Percentiles rank a stretch among this genome's conserved stretches.
These are phyloP conservation scores for Arrhamphus sclerolepis DNA, from an alignment of 2,797 vertebrate genomes.

Conservation along the genomic window DNA sequence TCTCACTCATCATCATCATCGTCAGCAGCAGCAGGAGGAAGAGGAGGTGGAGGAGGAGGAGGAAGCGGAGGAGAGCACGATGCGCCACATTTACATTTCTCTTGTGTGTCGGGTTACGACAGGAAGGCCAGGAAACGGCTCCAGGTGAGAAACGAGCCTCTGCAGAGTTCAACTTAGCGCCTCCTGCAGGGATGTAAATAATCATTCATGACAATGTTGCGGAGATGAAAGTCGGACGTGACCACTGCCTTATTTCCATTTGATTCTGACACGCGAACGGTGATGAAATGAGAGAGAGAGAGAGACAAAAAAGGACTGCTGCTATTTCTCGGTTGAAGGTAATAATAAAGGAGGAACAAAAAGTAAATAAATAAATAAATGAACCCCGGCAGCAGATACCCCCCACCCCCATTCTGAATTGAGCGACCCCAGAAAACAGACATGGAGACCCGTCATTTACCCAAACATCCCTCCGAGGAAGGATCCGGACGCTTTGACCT, in stretches of 20 bases:
- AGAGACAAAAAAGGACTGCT: no score
- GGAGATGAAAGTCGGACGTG: neutral
- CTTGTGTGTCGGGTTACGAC: no score
- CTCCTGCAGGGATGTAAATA: neutral
- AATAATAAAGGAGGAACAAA: no score
- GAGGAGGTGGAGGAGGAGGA: no score
- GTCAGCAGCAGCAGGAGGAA: no score
- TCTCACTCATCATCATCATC: neutral
- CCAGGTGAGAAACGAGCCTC: no score
- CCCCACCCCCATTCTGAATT: slow-evolving; percentile 2
- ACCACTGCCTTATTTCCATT: neutral
- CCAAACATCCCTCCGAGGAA: slow-evolving; percentile 96
- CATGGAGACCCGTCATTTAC: slow-evolving; percentile 79
- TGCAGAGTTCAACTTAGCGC: slow-evolving; percentile 5
- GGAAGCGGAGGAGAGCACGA: no score
- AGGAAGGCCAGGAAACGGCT: no score
- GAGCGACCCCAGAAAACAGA: slow-evolving; percentile 42
- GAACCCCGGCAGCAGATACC: slow-evolving; percentile 22
- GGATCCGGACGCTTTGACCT: slow-evolving; percentile 94
- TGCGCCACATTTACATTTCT: no score
- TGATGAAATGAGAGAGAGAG: no score
- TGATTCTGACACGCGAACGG: neutral
- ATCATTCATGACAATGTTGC: rapidly evolving
- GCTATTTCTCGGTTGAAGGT: no score
- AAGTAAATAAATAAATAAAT: no score